A percentile compares a stretch with the other conserved stretches of the same genome.
These are phyloP conservation scores for Conus betulinus DNA, from an alignment of 1,140 invertebrate species.

Conservation along the genomic window DNA sequence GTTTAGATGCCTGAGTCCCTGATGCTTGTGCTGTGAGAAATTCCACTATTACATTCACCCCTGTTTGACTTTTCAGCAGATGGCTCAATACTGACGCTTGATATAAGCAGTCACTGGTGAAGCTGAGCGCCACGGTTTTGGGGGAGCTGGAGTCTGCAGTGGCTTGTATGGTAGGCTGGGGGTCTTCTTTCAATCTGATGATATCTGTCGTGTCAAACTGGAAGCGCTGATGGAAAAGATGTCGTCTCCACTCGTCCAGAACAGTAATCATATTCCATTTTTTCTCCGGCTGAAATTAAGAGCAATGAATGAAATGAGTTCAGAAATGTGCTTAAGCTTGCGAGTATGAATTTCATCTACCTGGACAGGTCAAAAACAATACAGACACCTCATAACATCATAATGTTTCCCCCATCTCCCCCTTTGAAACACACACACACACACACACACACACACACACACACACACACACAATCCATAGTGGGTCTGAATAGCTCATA, in stretches of 20 bases:
- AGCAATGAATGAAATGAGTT: too few relatives aligned
- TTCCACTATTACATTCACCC: background rate
- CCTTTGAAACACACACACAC: too few relatives aligned
- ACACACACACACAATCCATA: too few relatives aligned
- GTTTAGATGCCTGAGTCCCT: slow-evolving; percentile 4
- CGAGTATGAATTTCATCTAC: too few relatives aligned
- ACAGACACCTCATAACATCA: too few relatives aligned
- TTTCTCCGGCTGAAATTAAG: background rate
- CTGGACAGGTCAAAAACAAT: too few relatives aligned
- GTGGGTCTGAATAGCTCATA: too few relatives aligned
- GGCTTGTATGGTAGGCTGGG: background rate
- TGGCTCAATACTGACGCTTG: slow-evolving; percentile 42
- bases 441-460: too few relatives aligned
- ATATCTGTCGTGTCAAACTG: background rate
- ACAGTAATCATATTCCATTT: background rate
- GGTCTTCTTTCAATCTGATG: background rate
- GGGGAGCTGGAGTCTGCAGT: background rate
- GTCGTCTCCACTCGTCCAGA: background rate
- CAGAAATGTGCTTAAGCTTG: too few relatives aligned
- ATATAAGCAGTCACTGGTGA: slow-evolving; percentile 39
- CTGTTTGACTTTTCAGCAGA: slow-evolving; percentile 9
- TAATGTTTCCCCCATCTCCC: too few relatives aligned
- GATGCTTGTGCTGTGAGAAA: background rate
- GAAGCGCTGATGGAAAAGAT: background rate
- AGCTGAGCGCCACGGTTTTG: slow-evolving; percentile 42